Evolutionary conservation across 2,888 invertebrate genomes (phyloP), one percentile per base, ranked within the genome.

Genomic region (Willowsia nigromaculata): DNA sequence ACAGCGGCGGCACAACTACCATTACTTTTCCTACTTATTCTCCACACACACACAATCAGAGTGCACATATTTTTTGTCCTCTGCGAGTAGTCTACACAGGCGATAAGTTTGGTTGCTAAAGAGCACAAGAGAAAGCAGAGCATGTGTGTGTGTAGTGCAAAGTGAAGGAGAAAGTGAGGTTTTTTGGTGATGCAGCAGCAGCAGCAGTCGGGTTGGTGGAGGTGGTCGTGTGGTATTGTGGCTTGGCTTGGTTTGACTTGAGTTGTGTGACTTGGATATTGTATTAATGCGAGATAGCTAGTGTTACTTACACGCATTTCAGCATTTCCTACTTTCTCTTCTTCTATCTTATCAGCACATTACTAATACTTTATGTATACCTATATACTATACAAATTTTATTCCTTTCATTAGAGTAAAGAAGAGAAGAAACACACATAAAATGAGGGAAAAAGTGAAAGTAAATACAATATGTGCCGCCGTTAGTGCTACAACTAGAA

Each of bases 141-240:
- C 56, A 18, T 56, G 50, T 50, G 50, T 15, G 50, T 50, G 50
- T 50, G 50, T 11, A n/a, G 50, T 3, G 50, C 11, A 50, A 50
- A 50, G 50, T 50, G n/a, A n/a, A n/a, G 50, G 50, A 50, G 50
- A 37, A 37, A 37, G 37, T 37, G 37, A 9, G 9, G 37, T 9
- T 37, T 6, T 37, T 37, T 37, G 37, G 37, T 37, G 9, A 37
- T 6, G 37, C 37, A 37, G 37, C 7, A 15, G 13, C 15, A 50
- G 50, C n/a, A 50, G 56, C 22, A 3, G 56, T 22, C 4, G 22
- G 3, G 22, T 18, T 22, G 56, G 56, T 22, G 22, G 3, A 22
- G 56, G 56, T 56, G 56, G 37, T 71, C 71, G 2, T 37, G 37
- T 71, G 71, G 71, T 37, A 71, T 71, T 71, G 71, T 37, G 71